Percentiles rank a stretch among this genome's conserved stretches.
These are phyloP conservation scores for Iphiclides podalirius DNA, from an alignment of 2,888 invertebrate genomes.

Conservation along the genomic window DNA sequence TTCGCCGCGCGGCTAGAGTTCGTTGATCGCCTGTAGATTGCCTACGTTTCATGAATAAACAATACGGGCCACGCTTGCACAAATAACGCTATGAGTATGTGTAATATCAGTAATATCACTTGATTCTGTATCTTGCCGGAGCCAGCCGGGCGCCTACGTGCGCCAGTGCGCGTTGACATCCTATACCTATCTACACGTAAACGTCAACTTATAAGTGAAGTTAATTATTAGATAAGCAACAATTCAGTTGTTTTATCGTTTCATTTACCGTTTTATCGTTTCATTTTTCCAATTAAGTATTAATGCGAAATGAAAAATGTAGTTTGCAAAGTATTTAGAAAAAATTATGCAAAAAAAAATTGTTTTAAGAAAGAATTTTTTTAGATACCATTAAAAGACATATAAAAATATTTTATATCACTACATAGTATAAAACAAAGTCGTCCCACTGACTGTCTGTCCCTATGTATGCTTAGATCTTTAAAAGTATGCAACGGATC, in stretches of 20 bases:
- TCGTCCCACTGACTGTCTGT: too few species aligned
- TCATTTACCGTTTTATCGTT: background rate
- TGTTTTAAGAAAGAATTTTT: too few species aligned
- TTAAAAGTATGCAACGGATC: too few species aligned
- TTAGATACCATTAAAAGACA: too few species aligned
- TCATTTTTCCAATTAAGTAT: too few species aligned
- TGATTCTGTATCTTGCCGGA: slow-evolving; percentile 40
- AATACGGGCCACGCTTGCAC: slow-evolving; percentile 34
- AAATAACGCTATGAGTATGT: slow-evolving; percentile 33
- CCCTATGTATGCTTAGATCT: too few species aligned
- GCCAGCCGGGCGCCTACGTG: slow-evolving; percentile 66
- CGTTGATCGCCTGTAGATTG: slow-evolving; percentile 36
- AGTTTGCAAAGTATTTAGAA: too few species aligned
- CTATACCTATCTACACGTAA: slow-evolving; percentile 15
- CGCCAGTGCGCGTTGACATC: slow-evolving; percentile 57
- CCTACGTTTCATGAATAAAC: slow-evolving; percentile 38
- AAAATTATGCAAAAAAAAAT: too few species aligned
- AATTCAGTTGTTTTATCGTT: slow-evolving; percentile 15
- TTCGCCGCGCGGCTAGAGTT: slow-evolving; percentile 23
- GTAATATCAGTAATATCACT: slow-evolving; percentile 36
- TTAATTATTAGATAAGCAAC: slow-evolving; percentile 22
- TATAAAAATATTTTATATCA: too few species aligned
- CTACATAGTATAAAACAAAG: too few species aligned
- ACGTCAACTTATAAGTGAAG: slow-evolving; percentile 13
- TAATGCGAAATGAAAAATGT: too few species aligned